Base-by-base conservation (phyloP, 2,797 vertebrate species). In the Myotis vivesi region DNA sequence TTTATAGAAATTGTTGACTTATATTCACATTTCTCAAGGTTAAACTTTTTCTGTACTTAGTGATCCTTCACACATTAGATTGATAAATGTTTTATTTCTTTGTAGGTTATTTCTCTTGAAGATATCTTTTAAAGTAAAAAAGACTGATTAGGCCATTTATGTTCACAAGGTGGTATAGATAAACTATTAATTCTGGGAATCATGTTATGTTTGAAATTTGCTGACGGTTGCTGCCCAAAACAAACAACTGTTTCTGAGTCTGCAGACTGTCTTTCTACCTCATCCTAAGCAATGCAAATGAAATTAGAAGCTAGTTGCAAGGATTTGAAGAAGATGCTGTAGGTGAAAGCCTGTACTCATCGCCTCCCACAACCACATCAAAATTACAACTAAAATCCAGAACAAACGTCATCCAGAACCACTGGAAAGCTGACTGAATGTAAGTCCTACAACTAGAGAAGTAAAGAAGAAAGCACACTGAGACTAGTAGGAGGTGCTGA, bases 131-230 rank as follows among this genome's bases (percentile, higher is more conserved):
- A 91, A 94, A 96, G 33, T 71, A 91, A 89, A 30, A 86, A 91
- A 91, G 89, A 79, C 77, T 87, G 84, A 95, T 88, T 83, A 92
- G 57, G 41, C 30, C 87, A 81, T 92, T 96, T 89, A 87, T 51
- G 77, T 75, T 88, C 90, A 87, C 41, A 57, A 68, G 62, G 83
- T 87, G 57, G 15, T 90, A 89, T 33, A 87, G 92, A 84, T 79
- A 93, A 96, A 95, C 73, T 85, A 94, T 88, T 86, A 85, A 95
- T 97, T 93, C 69, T 36, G 38, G n/a, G 17, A 80, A 82, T 85
- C 76, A 80, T 68, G 87, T 90, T 86, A 92, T 82, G 36, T 80
- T 82, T 75, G 88, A 73, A 88, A 83, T 94, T 5, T 91, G 83
- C 86, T 96, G 91, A 94, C 2, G 2, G 33, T 59, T 79, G 73